These are phyloP conservation scores for Ostrea denselamellosa DNA, from an alignment of 1,140 invertebrate genomes.

Conservation along the genomic window DNA sequence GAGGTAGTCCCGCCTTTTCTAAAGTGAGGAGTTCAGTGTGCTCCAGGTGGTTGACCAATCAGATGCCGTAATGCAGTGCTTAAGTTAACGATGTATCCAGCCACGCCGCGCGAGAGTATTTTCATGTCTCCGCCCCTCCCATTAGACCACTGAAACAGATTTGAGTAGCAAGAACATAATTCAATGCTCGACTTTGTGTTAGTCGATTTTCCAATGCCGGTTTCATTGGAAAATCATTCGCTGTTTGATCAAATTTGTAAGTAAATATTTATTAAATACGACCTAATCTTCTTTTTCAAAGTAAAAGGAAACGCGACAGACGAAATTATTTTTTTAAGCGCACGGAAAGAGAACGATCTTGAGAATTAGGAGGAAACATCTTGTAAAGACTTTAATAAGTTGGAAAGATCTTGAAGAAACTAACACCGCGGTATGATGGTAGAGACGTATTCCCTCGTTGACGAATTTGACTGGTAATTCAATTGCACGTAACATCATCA, in stretches of 20 bases:
- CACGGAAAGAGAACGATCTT: background rate
- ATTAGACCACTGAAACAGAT: background rate
- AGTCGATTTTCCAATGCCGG: conserved; percentile 37
- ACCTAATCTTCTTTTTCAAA: conserved; percentile 27
- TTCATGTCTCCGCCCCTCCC: conserved; percentile 13
- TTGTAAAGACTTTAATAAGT: conserved; percentile 10
- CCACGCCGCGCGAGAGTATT: background rate
- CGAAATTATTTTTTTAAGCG: background rate
- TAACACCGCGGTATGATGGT: background rate
- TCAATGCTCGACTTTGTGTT: conserved; percentile 32
- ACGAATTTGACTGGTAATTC: conserved; percentile 3
- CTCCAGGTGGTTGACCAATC: background rate
- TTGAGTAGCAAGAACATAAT: conserved; percentile 39
- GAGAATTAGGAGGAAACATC: background rate
- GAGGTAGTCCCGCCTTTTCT: conserved; percentile 30
- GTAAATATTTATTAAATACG: conserved; percentile 36
- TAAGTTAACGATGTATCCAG: conserved; percentile 26
- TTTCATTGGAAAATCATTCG: conserved; percentile 18
- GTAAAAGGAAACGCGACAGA: conserved; percentile 28
- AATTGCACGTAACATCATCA: conserved; percentile 8
- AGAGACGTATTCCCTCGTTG: conserved; percentile 10
- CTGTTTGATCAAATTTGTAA: conserved; percentile 38
- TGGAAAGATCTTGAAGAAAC: background rate
- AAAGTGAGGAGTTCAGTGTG: conserved; percentile 21
- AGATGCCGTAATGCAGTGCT: background rate